Evolutionary conservation across 2,888 invertebrate genomes (phyloP), one percentile per base, ranked within the genome.

Genomic region (Oligia fasciuncula): DNA sequence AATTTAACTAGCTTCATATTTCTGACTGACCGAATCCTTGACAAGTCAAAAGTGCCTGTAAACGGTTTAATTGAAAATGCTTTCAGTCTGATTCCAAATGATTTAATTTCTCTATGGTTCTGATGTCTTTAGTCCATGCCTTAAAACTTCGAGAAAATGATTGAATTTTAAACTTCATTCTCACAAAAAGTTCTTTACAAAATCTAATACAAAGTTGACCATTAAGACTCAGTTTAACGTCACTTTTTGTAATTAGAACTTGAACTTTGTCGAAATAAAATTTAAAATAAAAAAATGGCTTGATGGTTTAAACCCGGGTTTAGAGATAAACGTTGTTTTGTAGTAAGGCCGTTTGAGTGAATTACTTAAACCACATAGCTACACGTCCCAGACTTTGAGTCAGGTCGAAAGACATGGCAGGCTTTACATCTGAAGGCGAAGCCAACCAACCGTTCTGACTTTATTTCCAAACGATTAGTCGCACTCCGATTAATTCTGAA

Each of bases 381-480:
- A 70, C 29, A 73, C n/a, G 17, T 66, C 46, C 46, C 57, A 69
- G 54, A 76, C 66, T 43, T 73, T 71, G 23, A 73, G 63, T 75
- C 73, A 79, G 65, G 77, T 75, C 60, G 66, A 77, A 79, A 83
- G 81, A 73, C 76, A 73, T 70, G 46, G 46, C 65, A 29, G 40
- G 60, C 71, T 84, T 80, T 68, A 80, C 77, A 87, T 80, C 57
- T 70, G 77, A 69, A 76, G 63, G 23, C 46, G 54, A 66, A 88
- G 5, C 63, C 74, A 88, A 17, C 84, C 87, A 76, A 83, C 84
- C 84, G 81, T 68, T 57, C 66, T 66, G 70, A 83, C 76, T 86
- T 85, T 84, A 83, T 88, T 92, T 92, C 91, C 91, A 80, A 85
- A 70, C 91, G 91, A 91, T 91, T 91, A 89, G 82, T 81, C 87